phyloP scores from a whole-genome alignment of 2,888 invertebrate genomes.

The Acrocyrtus sp. region DNA sequence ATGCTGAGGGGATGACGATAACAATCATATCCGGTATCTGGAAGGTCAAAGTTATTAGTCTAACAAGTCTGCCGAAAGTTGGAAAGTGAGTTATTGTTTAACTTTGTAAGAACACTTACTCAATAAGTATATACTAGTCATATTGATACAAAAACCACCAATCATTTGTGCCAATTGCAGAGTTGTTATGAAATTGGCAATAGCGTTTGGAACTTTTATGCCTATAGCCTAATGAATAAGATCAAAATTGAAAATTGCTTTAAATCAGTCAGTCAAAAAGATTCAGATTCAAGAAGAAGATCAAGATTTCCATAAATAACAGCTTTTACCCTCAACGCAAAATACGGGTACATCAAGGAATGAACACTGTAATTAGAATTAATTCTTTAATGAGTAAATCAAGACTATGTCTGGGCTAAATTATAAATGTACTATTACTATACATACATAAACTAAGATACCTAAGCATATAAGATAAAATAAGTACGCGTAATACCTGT shows the following conservation, averaged over 20 bases:
- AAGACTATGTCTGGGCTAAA: neutral
- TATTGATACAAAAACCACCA: conserved; percentile 87
- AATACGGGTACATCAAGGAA: conserved; percentile 91
- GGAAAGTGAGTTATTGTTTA: neutral
- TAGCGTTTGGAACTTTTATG: conserved; percentile 81
- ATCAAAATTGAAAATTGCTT: too few species aligned
- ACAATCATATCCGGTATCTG: conserved; percentile 29
- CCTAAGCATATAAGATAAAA: conserved; percentile 85
- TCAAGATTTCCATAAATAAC: neutral
- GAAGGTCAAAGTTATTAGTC: neutral
- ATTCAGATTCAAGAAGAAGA: neutral
- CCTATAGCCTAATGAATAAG: conserved; percentile 82
- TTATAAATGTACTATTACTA: neutral
- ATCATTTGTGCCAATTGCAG: conserved; percentile 94
- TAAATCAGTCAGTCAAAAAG: neutral
- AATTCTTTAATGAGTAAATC: conserved; percentile 74
- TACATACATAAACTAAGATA: neutral
- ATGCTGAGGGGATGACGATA: conserved; percentile 32
- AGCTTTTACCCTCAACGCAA: conserved; percentile 73
- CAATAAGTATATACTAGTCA: conserved; percentile 77
- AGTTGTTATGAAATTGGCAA: conserved; percentile 90
- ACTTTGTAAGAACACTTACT: conserved; percentile 14
- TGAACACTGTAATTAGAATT: conserved; percentile 95
- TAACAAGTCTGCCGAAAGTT: neutral
- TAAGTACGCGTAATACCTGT: conserved; percentile 70